Conservation (phyloP, 2,888 invertebrate genomes). For the Aspidapion aeneum region DNA sequence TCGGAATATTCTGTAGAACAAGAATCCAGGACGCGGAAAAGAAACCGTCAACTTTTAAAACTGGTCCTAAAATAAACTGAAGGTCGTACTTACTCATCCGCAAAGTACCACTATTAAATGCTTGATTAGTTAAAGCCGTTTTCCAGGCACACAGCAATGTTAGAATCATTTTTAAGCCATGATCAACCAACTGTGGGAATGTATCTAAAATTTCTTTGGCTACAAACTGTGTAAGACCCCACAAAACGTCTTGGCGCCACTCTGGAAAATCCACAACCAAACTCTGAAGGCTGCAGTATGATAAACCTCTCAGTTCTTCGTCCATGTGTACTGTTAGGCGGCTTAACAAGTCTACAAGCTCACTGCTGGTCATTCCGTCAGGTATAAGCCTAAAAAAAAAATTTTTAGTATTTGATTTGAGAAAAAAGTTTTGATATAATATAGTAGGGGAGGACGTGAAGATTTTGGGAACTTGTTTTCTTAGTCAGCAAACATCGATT, state of each 20-base stretch:
- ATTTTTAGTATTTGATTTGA: background rate
- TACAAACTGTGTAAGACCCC: constrained; percentile 92
- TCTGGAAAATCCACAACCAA: constrained; percentile 94
- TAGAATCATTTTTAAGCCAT: constrained; percentile 86
- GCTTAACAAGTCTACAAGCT: constrained; percentile 91
- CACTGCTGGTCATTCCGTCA: constrained; percentile 93
- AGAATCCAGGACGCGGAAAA: too few relatives aligned
- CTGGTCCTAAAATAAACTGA: too few relatives aligned
- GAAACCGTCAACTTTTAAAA: too few relatives aligned
- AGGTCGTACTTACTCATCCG: constrained; percentile 30
- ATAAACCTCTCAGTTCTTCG: constrained; percentile 90
- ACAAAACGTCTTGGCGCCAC: constrained; percentile 95
- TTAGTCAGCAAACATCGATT: too few relatives aligned
- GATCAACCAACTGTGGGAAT: constrained; percentile 86
- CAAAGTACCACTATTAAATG: constrained; percentile 27
- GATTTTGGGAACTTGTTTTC: too few relatives aligned
- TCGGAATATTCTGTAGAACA: too few relatives aligned
- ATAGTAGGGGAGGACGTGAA: too few relatives aligned
- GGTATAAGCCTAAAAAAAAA: constrained; percentile 67
- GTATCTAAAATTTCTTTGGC: constrained; percentile 90
- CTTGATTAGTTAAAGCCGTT: constrained; percentile 59
- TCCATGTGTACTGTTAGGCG: constrained; percentile 97
- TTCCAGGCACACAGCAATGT: constrained; percentile 93
- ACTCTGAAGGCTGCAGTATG: constrained; percentile 94
- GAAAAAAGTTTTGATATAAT: too few relatives aligned